phyloP scores from a whole-genome alignment of 2,113 vertebrate genomes.

The Eudorcas thomsonii region DNA sequence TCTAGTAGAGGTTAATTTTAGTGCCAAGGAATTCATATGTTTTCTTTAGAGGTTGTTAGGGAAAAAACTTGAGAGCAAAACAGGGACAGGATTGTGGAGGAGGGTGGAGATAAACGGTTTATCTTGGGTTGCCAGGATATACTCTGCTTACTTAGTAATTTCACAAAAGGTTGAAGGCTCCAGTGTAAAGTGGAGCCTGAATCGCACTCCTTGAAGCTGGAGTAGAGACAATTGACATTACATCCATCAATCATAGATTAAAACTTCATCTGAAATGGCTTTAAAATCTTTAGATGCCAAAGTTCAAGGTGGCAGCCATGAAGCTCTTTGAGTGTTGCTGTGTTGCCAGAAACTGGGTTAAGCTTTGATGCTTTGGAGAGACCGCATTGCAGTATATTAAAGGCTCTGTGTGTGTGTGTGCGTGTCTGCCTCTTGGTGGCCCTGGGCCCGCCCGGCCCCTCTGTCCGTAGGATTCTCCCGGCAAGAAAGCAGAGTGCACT shows the following conservation, averaged over 20 bases:
- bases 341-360: background rate
- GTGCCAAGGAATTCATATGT: constrained; percentile 47
- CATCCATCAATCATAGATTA: background rate
- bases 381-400: background rate
- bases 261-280: background rate
- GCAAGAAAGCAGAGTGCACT: background rate
- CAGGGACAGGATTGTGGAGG: background rate
- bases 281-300: background rate
- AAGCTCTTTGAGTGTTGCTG: background rate
- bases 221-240: background rate
- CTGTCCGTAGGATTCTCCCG: background rate
- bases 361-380: background rate
- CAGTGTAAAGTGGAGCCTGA: background rate
- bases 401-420: background rate
- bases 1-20: constrained; percentile 50
- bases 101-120: constrained; percentile 20
- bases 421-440: background rate
- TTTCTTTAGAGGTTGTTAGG: constrained; percentile 29
- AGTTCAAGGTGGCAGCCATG: rapidly evolving
- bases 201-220: background rate
- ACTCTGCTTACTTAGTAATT: constrained; percentile 6
- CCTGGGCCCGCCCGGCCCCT: rapidly evolving
- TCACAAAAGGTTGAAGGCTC: background rate
- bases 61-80: constrained; percentile 16
- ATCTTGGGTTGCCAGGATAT: constrained; percentile 54